These are phyloP conservation scores for Drosophila paulistorum DNA, from an alignment of 1,140 invertebrate genomes.

Conservation along the genomic window DNA sequence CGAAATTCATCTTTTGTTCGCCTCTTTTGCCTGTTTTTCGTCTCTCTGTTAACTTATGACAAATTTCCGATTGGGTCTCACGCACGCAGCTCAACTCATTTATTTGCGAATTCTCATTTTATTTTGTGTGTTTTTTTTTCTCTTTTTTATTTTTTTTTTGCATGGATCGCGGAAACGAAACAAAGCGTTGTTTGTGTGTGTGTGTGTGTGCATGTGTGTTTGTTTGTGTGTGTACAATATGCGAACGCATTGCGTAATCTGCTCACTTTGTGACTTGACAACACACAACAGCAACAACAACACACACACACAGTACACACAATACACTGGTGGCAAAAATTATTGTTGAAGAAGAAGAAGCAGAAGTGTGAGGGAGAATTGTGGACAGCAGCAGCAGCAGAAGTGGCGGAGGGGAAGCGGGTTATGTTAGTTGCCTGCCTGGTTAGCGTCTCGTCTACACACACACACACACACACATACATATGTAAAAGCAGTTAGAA, in stretches of 20 bases:
- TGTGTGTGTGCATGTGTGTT: slow-evolving; percentile 29
- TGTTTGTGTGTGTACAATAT: slow-evolving; percentile 10
- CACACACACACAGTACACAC: slow-evolving; percentile 15
- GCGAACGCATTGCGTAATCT: slow-evolving; percentile 80
- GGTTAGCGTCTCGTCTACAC: slow-evolving; percentile 69
- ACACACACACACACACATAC: not conserved
- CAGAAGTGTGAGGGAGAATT: slow-evolving; percentile 1
- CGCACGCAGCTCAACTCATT: slow-evolving; percentile 7
- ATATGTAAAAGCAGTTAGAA: slow-evolving; percentile 67
- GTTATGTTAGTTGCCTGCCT: slow-evolving; percentile 60
- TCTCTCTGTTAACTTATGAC: slow-evolving; percentile 2
- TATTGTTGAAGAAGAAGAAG: not conserved
- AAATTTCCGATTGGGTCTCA: slow-evolving; percentile 6
- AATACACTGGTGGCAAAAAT: not conserved
- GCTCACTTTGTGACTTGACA: slow-evolving; percentile 61
- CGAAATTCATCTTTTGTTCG: not conserved
- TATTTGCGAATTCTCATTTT: slow-evolving; percentile 16
- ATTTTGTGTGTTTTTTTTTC: slow-evolving; percentile 9
- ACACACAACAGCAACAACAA: slow-evolving; percentile 48
- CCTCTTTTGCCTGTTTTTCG: not conserved
- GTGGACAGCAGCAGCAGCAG: not conserved
- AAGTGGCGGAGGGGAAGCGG: slow-evolving; percentile 21
- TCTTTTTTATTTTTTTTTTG: slow-evolving; percentile 66
- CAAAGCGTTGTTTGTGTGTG: slow-evolving; percentile 51
- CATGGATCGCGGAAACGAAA: slow-evolving; percentile 79